Evolutionary conservation across 2,888 invertebrate genomes (phyloP).

Genomic region (Pachliopta kotzebuea): DNA sequence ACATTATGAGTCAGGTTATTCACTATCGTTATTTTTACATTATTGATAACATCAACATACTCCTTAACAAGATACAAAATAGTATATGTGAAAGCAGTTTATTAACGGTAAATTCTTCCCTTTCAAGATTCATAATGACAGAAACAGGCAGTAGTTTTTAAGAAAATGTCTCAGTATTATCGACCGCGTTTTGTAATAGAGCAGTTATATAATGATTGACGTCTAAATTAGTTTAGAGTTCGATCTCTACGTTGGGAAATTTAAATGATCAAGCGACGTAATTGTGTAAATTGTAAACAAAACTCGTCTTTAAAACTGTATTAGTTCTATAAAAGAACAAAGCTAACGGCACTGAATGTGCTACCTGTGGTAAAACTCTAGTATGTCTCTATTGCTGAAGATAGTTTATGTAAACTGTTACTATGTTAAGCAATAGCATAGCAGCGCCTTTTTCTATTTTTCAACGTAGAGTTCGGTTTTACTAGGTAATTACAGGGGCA

Average conservation of each 20-base stretch:
- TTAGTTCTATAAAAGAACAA: no score
- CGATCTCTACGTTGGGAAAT: constrained; percentile 9
- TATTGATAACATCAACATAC: not conserved
- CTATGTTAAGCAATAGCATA: no score
- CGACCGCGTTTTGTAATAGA: constrained; percentile 8
- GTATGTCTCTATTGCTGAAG: no score
- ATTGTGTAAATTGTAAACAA: not conserved
- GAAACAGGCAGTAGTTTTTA: no score
- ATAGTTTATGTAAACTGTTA: no score
- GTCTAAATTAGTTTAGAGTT: constrained; percentile 10
- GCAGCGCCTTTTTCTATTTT: no score
- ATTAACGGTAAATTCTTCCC: not conserved
- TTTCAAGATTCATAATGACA: not conserved
- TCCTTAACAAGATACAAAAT: not conserved
- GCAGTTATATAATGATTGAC: constrained; percentile 8
- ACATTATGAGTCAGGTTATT: not conserved
- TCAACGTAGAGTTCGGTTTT: no score
- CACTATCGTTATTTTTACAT: not conserved
- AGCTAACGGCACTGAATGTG: no score
- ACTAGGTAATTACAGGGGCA: no score
- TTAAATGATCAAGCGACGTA: not conserved
- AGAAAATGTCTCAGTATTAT: constrained; percentile 1
- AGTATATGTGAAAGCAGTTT: not conserved
- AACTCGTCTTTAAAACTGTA: no score
- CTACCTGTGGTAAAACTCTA: no score